These are phyloP conservation scores for Grus americana DNA, from an alignment of 2,113 vertebrate genomes.

Conservation along the genomic window DNA sequence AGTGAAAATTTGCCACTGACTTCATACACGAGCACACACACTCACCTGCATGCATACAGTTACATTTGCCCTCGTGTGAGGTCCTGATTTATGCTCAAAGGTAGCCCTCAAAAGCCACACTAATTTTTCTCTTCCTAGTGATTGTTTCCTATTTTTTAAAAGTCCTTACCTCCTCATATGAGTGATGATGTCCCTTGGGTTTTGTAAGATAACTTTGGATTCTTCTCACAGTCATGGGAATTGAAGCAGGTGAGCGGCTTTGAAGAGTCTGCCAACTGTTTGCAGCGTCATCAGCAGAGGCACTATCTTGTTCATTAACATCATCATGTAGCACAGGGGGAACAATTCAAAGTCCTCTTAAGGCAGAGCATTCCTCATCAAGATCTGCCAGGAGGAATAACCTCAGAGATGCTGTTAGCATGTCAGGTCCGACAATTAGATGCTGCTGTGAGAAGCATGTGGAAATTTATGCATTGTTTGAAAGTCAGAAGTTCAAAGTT, in stretches of 20 bases:
- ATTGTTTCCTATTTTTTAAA: neutral
- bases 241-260: neutral
- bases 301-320: neutral
- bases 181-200: neutral
- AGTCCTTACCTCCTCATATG: neutral
- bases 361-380: neutral
- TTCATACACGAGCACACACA: neutral
- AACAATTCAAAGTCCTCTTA: neutral
- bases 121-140: neutral
- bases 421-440: neutral
- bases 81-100: neutral
- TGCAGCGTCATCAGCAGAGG: neutral
- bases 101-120: neutral
- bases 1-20: neutral
- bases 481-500: neutral
- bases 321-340: neutral
- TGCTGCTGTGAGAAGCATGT: neutral
- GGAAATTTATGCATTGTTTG: neutral
- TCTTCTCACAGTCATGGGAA: neutral
- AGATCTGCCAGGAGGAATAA: neutral
- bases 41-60: neutral
- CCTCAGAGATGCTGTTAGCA: neutral
- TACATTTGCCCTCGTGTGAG: neutral
- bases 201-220: neutral
- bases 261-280: neutral